Base-by-base conservation (phyloP, 2,113 vertebrate genomes). In the Microcebus ravelobensis region DNA sequence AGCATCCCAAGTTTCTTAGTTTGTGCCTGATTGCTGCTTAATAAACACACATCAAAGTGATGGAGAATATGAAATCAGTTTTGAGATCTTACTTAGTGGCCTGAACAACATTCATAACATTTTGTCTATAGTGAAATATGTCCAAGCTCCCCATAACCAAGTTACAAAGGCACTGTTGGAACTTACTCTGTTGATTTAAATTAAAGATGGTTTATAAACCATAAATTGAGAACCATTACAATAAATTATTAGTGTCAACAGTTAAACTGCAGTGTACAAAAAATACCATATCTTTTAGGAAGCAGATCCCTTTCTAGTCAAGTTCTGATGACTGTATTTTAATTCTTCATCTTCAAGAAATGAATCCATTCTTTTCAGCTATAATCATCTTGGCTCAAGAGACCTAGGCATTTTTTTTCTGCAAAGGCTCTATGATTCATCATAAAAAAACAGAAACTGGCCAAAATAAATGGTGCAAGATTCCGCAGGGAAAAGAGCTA, bases 351-450 rank as follows among this genome's bases (percentile, higher is more conserved):
- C 65, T 76, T 96, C 31, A 70, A 97, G 52, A 90, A 95, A 79
- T 76, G 23, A 86, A 67, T 70, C 52, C 31, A 68, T 90, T 95
- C 74, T 92, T 96, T 84, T 87, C 31, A 73, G 74, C 55, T 97
- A 25, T 91, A 74, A 93, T 95, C 85, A 85, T 94, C 67, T 94
- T 96, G 90, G 88, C 87, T 97, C 55, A 93, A 31, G 70, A 85
- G 42, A 88, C 2, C 18, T 63, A 90, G 36, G 21, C 52, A 13
- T 85, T 94, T 89, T 82, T 90, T 68, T 27, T 27, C 45, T 94
- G 59, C 42, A 92, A 95, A 90, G 65, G 4, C 18, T 23, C 23
- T 79, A 36, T 97, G 85, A 97, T 95, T 97, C 85, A 96, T 97
- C 76, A 65, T 79, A 88, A 90, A 63, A 74, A 94, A 96, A 67